Conservation (phyloP, 1,140 invertebrate genomes). For the Glomeris maerens region DNA sequence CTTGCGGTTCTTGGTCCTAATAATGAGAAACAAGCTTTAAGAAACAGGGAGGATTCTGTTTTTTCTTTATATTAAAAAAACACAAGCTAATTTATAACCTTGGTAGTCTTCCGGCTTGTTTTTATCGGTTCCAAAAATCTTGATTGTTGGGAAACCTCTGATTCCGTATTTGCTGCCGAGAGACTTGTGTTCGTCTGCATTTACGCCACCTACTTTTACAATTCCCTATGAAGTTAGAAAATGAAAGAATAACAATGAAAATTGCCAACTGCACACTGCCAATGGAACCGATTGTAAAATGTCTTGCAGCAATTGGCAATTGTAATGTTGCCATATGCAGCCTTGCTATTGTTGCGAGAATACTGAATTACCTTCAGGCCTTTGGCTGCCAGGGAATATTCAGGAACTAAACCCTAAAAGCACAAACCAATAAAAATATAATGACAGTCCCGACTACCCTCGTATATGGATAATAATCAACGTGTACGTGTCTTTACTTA, state of each 20-base stretch:
- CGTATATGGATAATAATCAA: no score
- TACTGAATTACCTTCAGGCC: slow-evolving; percentile 55
- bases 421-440: no score
- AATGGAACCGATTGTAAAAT: neutral
- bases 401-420: slow-evolving; percentile 62
- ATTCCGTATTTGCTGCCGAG: slow-evolving; percentile 67
- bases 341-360: neutral
- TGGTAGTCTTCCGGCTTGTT: slow-evolving; percentile 73
- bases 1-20: slow-evolving; percentile 61
- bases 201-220: slow-evolving; percentile 82
- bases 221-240: slow-evolving; percentile 51
- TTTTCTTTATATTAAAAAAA: neutral
- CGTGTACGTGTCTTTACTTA: no score
- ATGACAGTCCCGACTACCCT: no score
- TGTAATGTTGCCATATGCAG: neutral
- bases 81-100: slow-evolving; percentile 31
- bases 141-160: slow-evolving; percentile 88
- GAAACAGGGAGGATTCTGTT: neutral
- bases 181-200: slow-evolving; percentile 77
- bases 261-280: slow-evolving; percentile 1
- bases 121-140: slow-evolving; percentile 82
- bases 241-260: slow-evolving; percentile 3
- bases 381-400: slow-evolving; percentile 74
- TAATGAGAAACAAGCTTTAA: slow-evolving; percentile 6
- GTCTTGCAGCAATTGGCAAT: neutral